Conservation (phyloP, 2,113 vertebrate species). For the Oryzias woworae region DNA sequence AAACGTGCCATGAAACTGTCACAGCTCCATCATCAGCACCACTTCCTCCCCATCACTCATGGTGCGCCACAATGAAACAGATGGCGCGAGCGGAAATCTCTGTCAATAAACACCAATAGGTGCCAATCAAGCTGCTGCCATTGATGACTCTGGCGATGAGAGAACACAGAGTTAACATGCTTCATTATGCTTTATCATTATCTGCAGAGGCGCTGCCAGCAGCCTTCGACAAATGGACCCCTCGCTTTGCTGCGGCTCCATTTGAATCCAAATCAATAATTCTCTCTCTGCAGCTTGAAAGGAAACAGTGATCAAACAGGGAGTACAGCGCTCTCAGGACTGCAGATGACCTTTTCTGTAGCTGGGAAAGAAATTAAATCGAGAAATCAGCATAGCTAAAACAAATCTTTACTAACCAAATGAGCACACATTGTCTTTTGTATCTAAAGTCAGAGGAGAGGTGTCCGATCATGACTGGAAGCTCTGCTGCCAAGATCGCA, state of each 20-base stretch:
- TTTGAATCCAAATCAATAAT: conserved; percentile 68
- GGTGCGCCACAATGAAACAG: conserved; percentile 44
- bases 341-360: conserved; percentile 59
- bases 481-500: conserved; percentile 69
- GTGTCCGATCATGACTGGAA: conserved; percentile 69
- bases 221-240: conserved; percentile 60
- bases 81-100: conserved; percentile 45
- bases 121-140: conserved; percentile 59
- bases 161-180: conserved; percentile 49
- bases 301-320: conserved; percentile 62
- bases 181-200: conserved; percentile 67
- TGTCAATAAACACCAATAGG: conserved; percentile 60
- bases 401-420: conserved; percentile 70
- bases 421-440: conserved; percentile 55
- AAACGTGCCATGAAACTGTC: conserved; percentile 37
- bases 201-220: conserved; percentile 37
- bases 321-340: conserved; percentile 38
- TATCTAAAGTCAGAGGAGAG: conserved; percentile 74
- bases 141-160: conserved; percentile 52
- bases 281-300: conserved; percentile 51
- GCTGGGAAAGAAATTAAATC: conserved; percentile 61
- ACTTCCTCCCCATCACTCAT: conserved; percentile 36
- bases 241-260: conserved; percentile 54
- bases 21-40: conserved; percentile 42
- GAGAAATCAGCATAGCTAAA: conserved; percentile 53